A percentile compares a stretch with the other conserved stretches of the same genome.
These are phyloP conservation scores for Iselma pallidipennis DNA, from an alignment of 2,888 invertebrate species.

Conservation along the genomic window DNA sequence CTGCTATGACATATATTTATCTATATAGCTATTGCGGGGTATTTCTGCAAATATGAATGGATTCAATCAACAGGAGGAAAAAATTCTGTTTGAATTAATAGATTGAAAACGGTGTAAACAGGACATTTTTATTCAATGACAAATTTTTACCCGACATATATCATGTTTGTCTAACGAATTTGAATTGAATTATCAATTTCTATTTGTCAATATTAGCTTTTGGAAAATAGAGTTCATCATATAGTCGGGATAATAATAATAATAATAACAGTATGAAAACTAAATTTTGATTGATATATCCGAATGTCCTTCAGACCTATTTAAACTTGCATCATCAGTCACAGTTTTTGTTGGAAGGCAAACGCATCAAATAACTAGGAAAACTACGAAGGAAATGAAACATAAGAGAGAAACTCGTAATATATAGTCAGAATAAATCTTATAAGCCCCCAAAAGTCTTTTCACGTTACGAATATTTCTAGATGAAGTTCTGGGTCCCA, in stretches of 20 bases:
- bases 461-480: slow-evolving; percentile 3
- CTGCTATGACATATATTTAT: neutral
- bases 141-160: no score
- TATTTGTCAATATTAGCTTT: neutral
- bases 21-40: no score
- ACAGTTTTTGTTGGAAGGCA: neutral
- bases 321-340: slow-evolving; percentile 1
- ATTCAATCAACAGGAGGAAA: neutral
- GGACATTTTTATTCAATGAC: no score
- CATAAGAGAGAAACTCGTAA: slow-evolving; percentile 2
- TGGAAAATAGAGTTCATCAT: neutral
- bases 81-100: neutral
- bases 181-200: neutral
- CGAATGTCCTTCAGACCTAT: neutral
- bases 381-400: neutral
- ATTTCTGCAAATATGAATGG: neutral
- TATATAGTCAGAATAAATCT: slow-evolving; percentile 5
- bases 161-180: no score
- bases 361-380: neutral
- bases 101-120: neutral
- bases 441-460: neutral
- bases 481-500: neutral
- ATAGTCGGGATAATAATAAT: no score
- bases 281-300: no score
- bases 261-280: no score